Evolutionary conservation across 2,888 invertebrate genomes (phyloP).

Genomic region (Podotricha telesiphe): DNA sequence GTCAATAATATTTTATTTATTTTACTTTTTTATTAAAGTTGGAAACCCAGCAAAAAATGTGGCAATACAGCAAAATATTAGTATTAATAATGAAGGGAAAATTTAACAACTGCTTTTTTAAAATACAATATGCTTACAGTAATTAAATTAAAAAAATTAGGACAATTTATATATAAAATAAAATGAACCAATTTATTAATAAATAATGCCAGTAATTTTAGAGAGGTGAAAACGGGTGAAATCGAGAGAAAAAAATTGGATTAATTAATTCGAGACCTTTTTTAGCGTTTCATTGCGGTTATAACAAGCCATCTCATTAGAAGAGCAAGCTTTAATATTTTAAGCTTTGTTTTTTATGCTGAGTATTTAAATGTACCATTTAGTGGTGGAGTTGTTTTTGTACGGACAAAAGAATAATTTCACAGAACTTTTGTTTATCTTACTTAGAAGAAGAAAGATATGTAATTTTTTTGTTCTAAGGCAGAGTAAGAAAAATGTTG

Average conservation of each 20-base stretch:
- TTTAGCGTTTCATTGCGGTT: constrained; percentile 18
- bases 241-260: constrained; percentile 13
- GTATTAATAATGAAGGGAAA: no score
- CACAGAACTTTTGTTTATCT: not conserved
- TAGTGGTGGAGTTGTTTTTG: not conserved
- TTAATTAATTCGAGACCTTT: constrained; percentile 11
- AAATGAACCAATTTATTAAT: no score
- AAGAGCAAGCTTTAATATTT: constrained; percentile 16
- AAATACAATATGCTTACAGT: no score
- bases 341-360: not conserved
- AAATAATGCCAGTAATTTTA: no score
- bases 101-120: no score
- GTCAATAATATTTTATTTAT: no score
- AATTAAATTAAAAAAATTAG: no score
- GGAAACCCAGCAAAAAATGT: no score
- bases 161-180: no score
- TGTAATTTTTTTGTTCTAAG: not conserved
- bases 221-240: no score
- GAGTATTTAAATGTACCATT: constrained; percentile 22
- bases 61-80: no score
- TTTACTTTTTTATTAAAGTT: no score
- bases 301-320: constrained; percentile 19
- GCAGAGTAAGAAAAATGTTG: constrained; percentile 10
- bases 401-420: constrained; percentile 11
- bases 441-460: constrained; percentile 4